Conservation (phyloP, 2,888 invertebrate species). For the Xestia rhomboidea region DNA sequence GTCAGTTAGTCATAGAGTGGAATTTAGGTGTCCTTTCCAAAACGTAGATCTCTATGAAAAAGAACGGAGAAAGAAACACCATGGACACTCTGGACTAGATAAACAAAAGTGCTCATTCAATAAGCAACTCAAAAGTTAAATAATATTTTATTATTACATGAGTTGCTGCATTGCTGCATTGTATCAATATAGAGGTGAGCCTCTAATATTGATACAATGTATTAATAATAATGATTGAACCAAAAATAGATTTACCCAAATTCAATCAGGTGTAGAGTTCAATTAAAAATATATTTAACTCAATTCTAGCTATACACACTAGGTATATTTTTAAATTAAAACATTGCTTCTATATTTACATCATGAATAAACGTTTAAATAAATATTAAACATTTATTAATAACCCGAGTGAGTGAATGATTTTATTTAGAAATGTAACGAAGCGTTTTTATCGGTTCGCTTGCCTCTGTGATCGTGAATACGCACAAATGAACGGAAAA, state of each 20-base stretch:
- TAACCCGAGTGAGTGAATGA: constrained; percentile 45
- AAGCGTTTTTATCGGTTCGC: constrained; percentile 60
- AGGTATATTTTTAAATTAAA: background rate
- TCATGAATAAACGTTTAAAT: constrained; percentile 47
- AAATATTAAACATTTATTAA: constrained; percentile 62
- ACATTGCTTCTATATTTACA: constrained; percentile 14
- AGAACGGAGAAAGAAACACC: background rate
- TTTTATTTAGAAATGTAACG: constrained; percentile 67
- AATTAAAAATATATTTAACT: constrained; percentile 4
- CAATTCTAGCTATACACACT: background rate
- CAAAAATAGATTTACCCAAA: background rate
- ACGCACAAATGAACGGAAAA: constrained; percentile 62
- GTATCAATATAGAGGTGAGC: too few relatives aligned
- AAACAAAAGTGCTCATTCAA: background rate
- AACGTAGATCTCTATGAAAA: background rate
- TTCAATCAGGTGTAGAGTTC: background rate
- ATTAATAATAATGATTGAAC: background rate
- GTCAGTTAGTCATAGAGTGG: background rate
- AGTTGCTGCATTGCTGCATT: too few relatives aligned
- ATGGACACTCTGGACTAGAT: background rate
- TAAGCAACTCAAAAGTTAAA: background rate
- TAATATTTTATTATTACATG: background rate
- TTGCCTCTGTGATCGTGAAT: constrained; percentile 64
- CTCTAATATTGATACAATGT: background rate
- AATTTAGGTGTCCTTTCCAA: background rate